A percentile compares a stretch with the other conserved stretches of the same genome.
Conservation (phyloP, 2,797 vertebrate species). For the Sardinella longiceps region DNA sequence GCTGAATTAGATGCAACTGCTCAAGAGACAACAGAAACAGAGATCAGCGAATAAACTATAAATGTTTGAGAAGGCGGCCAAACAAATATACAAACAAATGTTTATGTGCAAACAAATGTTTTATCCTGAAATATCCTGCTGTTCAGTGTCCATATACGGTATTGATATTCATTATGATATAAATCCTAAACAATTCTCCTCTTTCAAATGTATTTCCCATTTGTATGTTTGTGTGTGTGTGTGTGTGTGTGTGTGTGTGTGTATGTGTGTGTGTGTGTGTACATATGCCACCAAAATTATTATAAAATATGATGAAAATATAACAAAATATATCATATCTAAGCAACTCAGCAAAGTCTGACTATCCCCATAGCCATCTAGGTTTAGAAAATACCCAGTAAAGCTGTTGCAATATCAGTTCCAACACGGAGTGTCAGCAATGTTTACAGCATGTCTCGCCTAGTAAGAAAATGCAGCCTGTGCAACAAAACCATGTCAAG, state of each 20-base stretch:
- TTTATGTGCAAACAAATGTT: no score
- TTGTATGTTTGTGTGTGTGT: no score
- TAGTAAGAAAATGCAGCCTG: slow-evolving; percentile 38
- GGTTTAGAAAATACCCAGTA: slow-evolving; percentile 23
- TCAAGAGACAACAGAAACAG: background rate
- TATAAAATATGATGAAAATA: background rate
- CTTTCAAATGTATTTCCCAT: no score
- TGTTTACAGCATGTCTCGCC: slow-evolving; percentile 45
- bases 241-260: background rate
- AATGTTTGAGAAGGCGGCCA: background rate
- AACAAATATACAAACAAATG: background rate
- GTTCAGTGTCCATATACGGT: background rate
- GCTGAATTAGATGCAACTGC: background rate
- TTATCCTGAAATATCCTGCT: background rate
- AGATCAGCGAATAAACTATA: background rate
- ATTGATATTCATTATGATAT: no score
- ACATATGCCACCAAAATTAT: background rate
- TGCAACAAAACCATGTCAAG: slow-evolving; percentile 35
- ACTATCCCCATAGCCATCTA: background rate
- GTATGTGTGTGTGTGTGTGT: background rate
- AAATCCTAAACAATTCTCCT: no score
- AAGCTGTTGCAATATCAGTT: slow-evolving; percentile 36
- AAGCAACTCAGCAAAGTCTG: background rate
- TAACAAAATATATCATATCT: background rate
- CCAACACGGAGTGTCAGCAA: slow-evolving; percentile 37